Evolutionary conservation across 1,140 invertebrate species (phyloP).

Genomic region (Semibalanus balanoides): DNA sequence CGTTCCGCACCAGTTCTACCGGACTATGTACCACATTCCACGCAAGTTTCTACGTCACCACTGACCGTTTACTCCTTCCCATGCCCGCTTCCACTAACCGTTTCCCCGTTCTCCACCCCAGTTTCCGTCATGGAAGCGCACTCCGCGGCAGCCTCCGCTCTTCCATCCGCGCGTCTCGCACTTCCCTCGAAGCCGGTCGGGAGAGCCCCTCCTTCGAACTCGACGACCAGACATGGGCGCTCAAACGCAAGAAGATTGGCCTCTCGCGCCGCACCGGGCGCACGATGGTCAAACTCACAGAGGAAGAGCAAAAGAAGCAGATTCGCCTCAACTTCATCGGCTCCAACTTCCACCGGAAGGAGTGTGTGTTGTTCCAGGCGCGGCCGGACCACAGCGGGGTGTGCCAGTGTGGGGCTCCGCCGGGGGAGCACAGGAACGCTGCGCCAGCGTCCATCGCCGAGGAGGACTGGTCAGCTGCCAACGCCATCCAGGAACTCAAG

Average conservation of each 20-base stretch:
- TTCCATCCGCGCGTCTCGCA: not conserved
- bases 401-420: constrained; percentile 2
- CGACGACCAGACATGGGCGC: not conserved
- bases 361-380: constrained; percentile 10
- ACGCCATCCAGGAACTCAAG: constrained; percentile 8
- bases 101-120: not conserved
- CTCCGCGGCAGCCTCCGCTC: not conserved
- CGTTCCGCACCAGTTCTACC: too few relatives aligned
- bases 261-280: constrained; percentile 15
- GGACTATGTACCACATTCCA: too few relatives aligned
- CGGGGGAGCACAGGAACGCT: not conserved
- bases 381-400: not conserved
- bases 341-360: constrained; percentile 15
- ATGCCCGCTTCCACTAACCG: too few relatives aligned
- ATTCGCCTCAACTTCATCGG: constrained; percentile 12
- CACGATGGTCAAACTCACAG: constrained; percentile 6
- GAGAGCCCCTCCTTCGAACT: not conserved
- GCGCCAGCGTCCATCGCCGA: constrained; percentile 1
- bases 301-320: constrained; percentile 9
- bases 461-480: constrained; percentile 2
- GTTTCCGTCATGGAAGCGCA: not conserved
- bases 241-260: constrained; percentile 17
- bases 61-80: too few relatives aligned
- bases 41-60: too few relatives aligned
- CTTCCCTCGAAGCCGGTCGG: not conserved